Evolutionary conservation across 2,888 invertebrate genomes (phyloP).

Genomic region (Drosophila mayaguana): DNA sequence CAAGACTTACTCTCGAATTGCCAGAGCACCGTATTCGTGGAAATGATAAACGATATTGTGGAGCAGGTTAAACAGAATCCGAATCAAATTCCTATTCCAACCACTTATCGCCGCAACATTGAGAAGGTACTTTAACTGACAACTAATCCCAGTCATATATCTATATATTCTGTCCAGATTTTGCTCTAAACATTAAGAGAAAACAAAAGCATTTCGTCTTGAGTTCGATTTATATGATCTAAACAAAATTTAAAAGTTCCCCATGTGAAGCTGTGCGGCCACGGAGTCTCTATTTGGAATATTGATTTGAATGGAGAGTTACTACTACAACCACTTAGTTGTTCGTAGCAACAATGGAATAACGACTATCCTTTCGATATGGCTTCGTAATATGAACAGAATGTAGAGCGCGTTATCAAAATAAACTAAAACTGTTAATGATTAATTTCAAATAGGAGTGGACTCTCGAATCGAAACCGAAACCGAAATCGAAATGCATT

Average conservation of each 20-base stretch:
- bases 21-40: conserved; percentile 92
- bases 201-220: conserved; percentile 25
- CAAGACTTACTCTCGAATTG: conserved; percentile 91
- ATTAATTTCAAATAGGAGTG: conserved; percentile 9
- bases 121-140: conserved; percentile 82
- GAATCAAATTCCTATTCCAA: conserved; percentile 88
- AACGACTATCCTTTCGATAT: neutral
- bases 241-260: conserved; percentile 22
- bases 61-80: conserved; percentile 93
- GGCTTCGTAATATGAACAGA: neutral
- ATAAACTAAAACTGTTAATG: conserved; percentile 2
- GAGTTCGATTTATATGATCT: conserved; percentile 30
- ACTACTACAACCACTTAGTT: conserved; percentile 2
- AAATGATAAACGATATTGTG: conserved; percentile 94
- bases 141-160: conserved; percentile 14
- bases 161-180: conserved; percentile 16
- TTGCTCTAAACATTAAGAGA: conserved; percentile 18
- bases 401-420: conserved; percentile 4
- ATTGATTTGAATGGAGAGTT: conserved; percentile 36
- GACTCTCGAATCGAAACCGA: conserved; percentile 18
- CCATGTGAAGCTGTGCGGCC: conserved; percentile 28
- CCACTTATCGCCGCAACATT: conserved; percentile 83
- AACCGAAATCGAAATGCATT: conserved; percentile 31
- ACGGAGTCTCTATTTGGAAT: conserved; percentile 38
- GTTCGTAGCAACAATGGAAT: conserved; percentile 18